These are phyloP conservation scores for Chrysodeixis includens DNA, from an alignment of 2,888 invertebrate species.

Conservation along the genomic window DNA sequence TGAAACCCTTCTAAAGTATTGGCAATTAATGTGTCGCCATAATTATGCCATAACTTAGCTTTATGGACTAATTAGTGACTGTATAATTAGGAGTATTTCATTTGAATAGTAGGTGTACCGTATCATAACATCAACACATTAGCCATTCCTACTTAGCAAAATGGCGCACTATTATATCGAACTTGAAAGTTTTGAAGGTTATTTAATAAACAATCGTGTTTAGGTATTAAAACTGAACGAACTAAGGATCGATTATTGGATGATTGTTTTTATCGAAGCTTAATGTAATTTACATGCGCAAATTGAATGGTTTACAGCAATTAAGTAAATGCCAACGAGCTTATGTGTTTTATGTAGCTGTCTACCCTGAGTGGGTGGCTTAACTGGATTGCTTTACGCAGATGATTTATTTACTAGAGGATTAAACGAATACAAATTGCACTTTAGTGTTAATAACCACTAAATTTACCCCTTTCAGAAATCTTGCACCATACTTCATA, in stretches of 20 bases:
- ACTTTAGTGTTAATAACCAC: not conserved
- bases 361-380: slow-evolving; percentile 8
- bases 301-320: slow-evolving; percentile 42
- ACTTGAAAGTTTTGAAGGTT: slow-evolving; percentile 59
- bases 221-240: slow-evolving; percentile 35
- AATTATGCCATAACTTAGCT: slow-evolving; percentile 63
- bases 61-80: slow-evolving; percentile 66
- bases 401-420: slow-evolving; percentile 9
- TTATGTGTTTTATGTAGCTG: slow-evolving; percentile 22
- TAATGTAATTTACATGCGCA: slow-evolving; percentile 30
- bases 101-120: slow-evolving; percentile 29
- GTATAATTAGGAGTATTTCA: slow-evolving; percentile 63
- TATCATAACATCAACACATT: slow-evolving; percentile 26
- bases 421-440: slow-evolving; percentile 7
- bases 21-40: slow-evolving; percentile 63
- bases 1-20: slow-evolving; percentile 46
- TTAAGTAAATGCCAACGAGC: slow-evolving; percentile 45
- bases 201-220: slow-evolving; percentile 40
- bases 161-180: slow-evolving; percentile 51
- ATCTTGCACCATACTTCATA: not conserved
- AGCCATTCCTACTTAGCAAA: slow-evolving; percentile 42
- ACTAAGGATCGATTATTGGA: slow-evolving; percentile 46
- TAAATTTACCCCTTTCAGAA: not conserved
- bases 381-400: slow-evolving; percentile 22
- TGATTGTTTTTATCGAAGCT: slow-evolving; percentile 42